Conservation (phyloP, 2,113 vertebrate genomes). For the Petromus typicus region DNA sequence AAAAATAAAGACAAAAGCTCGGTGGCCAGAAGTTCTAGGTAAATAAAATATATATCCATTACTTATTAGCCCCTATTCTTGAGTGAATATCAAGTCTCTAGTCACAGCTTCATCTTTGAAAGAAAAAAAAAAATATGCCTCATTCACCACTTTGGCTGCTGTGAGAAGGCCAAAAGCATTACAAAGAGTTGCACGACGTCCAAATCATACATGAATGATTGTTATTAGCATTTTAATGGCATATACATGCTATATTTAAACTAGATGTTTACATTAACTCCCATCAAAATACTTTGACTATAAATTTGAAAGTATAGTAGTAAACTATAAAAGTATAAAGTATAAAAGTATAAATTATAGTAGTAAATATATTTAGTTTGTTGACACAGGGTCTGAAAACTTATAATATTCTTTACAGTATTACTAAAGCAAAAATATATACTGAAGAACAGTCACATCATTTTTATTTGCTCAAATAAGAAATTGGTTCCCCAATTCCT, state of each 20-base stretch:
- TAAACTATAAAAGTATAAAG: too few relatives aligned
- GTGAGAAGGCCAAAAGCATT: not conserved
- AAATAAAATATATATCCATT: not conserved
- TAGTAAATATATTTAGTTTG: not conserved
- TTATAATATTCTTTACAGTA: not conserved
- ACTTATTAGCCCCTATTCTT: too few relatives aligned
- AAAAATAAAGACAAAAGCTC: not conserved
- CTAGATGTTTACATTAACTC: not conserved
- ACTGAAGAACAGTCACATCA: not conserved
- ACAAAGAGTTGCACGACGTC: not conserved
- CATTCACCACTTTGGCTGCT: not conserved
- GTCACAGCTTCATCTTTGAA: not conserved
- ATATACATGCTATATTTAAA: not conserved
- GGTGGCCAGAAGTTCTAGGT: not conserved
- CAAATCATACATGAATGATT: not conserved
- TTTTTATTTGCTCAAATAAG: not conserved
- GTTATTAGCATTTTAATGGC: not conserved
- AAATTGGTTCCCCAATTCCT: not conserved
- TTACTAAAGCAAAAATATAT: accelerated
- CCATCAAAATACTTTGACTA: not conserved
- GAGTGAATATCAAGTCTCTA: not conserved
- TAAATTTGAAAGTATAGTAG: not conserved
- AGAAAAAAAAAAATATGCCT: not conserved
- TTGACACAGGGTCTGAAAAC: not conserved
- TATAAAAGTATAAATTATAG: too few relatives aligned